Conservation (phyloP, 2,888 invertebrate genomes). For the Emmelina monodactyla region DNA sequence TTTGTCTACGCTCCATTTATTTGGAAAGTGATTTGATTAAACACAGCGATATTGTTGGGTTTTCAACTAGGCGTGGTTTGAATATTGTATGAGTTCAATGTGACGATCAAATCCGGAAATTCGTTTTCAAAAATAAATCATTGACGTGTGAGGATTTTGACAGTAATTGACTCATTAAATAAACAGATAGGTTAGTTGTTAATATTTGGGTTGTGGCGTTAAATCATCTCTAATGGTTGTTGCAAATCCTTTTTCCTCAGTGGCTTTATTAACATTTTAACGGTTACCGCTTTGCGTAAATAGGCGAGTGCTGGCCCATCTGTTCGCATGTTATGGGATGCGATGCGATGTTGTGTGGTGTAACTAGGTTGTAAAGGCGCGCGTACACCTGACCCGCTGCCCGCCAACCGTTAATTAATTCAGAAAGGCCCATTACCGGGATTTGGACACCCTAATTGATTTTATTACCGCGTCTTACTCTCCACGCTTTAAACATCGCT, state of each 20-base stretch:
- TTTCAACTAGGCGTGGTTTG: slow-evolving; percentile 32
- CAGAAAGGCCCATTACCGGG: slow-evolving; percentile 38
- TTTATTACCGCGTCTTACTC: slow-evolving; percentile 18
- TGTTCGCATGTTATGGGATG: slow-evolving; percentile 24
- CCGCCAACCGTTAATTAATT: slow-evolving; percentile 52
- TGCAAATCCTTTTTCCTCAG: no score
- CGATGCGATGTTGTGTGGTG: slow-evolving; percentile 29
- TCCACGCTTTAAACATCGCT: no score
- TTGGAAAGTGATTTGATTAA: slow-evolving; percentile 54
- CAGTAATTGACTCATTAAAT: no score
- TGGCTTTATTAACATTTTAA: no score
- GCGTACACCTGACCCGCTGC: slow-evolving; percentile 41
- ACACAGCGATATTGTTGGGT: slow-evolving; percentile 35
- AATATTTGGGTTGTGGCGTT: no score
- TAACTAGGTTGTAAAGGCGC: slow-evolving; percentile 48
- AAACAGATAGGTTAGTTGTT: no score
- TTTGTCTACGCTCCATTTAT: slow-evolving; percentile 55
- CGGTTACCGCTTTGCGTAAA: no score
- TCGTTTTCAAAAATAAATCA: no score
- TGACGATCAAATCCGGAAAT: no score
- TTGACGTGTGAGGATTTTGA: no score
- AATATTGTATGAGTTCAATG: no score
- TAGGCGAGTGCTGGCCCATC: background rate
- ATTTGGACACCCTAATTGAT: slow-evolving; percentile 40
- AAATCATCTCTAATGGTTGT: no score